Evolutionary conservation across 2,113 vertebrate species (phyloP).

Genomic region (Chitala chitala): DNA sequence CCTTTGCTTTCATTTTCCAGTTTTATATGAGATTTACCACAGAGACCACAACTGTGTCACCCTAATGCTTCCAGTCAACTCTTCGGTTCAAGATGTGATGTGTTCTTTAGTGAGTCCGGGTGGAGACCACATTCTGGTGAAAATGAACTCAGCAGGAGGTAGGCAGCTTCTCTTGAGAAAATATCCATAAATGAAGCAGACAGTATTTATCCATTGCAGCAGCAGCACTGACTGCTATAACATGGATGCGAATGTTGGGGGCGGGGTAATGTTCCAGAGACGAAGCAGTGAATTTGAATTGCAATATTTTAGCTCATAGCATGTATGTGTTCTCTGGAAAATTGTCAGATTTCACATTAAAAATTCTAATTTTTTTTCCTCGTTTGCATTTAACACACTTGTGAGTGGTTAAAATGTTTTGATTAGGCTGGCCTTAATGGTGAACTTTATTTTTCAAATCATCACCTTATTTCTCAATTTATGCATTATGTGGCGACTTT

Average conservation of each 20-base stretch:
- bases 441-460: too few species aligned
- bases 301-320: too few species aligned
- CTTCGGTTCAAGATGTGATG: constrained; percentile 75
- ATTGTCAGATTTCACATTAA: too few species aligned
- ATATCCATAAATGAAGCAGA: neutral
- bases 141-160: constrained; percentile 86
- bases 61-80: constrained; percentile 73
- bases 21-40: constrained; percentile 79
- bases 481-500: too few species aligned
- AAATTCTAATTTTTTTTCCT: too few species aligned
- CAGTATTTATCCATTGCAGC: neutral
- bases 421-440: too few species aligned
- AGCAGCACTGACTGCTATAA: neutral
- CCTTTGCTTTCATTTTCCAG: constrained; percentile 47
- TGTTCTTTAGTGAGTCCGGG: constrained; percentile 53
- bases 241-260: neutral
- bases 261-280: neutral
- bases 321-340: neutral
- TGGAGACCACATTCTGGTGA: constrained; percentile 74
- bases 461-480: too few species aligned
- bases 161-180: constrained; percentile 28
- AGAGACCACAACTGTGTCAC: constrained; percentile 68
- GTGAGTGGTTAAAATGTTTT: neutral
- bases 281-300: too few species aligned
- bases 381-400: too few species aligned